Conservation (phyloP, 2,888 invertebrate species). For the Cephus sareptanus region DNA sequence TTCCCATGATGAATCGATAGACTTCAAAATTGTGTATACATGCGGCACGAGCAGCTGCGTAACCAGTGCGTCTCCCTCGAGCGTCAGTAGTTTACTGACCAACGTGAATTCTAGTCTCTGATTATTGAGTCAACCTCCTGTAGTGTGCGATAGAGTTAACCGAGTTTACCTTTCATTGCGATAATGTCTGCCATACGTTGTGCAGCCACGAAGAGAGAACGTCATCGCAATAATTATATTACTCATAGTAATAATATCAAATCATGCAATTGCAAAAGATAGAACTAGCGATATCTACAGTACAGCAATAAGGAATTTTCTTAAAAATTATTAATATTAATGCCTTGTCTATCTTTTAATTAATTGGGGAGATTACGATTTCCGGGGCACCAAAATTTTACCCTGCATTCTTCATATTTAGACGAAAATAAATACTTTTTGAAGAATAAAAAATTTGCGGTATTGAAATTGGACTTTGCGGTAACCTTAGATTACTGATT, state of each 20-base stretch:
- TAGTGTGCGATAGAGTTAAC: neutral
- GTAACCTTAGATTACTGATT: neutral
- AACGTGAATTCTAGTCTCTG: neutral
- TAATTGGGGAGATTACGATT: too few relatives aligned
- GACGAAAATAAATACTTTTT: too few relatives aligned
- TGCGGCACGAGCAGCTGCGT: neutral
- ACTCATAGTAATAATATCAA: neutral
- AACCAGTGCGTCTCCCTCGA: neutral
- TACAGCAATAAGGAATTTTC: neutral
- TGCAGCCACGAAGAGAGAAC: neutral
- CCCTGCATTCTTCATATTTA: too few relatives aligned
- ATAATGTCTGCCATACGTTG: neutral
- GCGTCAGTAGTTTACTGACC: slow-evolving; percentile 1
- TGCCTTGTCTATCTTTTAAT: neutral
- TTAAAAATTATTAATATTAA: neutral
- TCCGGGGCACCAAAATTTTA: too few relatives aligned
- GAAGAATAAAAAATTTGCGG: too few relatives aligned
- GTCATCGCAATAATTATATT: neutral
- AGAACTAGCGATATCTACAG: neutral
- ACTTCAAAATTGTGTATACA: neutral
- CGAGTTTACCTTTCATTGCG: slow-evolving; percentile 7
- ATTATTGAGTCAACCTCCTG: slow-evolving; percentile 9
- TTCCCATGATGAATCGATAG: slow-evolving; percentile 28
- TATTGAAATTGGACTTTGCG: neutral
- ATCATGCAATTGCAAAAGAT: neutral